Evolutionary conservation across 2,113 vertebrate genomes (phyloP).

Genomic region (Regulus satrapa): DNA sequence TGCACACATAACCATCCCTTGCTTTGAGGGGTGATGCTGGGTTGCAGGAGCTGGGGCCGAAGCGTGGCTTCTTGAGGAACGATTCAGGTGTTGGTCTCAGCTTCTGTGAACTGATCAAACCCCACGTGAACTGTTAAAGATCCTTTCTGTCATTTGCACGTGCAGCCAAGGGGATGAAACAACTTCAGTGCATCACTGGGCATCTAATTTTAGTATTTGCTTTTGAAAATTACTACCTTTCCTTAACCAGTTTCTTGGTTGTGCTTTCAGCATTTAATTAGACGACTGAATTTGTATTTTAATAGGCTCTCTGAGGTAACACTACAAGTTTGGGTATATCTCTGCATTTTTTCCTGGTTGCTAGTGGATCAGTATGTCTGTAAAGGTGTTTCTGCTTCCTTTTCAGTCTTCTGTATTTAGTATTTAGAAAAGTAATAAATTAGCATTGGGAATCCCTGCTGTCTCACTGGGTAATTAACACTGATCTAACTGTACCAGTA

Average conservation of each 20-base stretch:
- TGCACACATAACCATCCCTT: not conserved
- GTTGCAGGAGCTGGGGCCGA: not conserved
- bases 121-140: not conserved
- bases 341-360: not conserved
- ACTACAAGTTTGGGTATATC: not conserved
- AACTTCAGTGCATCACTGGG: not conserved
- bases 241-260: not conserved
- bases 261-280: not conserved
- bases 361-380: not conserved
- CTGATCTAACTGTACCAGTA: constrained; percentile 25
- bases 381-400: not conserved
- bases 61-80: not conserved
- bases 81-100: not conserved
- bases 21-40: not conserved
- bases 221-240: not conserved
- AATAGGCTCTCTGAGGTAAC: not conserved
- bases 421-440: not conserved
- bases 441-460: not conserved
- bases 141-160: fast-evolving
- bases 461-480: not conserved
- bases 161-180: not conserved
- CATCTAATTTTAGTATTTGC: not conserved
- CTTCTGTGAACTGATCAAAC: not conserved
- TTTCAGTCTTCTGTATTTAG: not conserved
- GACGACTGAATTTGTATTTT: not conserved